These are phyloP conservation scores for Darevskia nairensis DNA, from an alignment of 2,797 vertebrate genomes.

Conservation along the genomic window DNA sequence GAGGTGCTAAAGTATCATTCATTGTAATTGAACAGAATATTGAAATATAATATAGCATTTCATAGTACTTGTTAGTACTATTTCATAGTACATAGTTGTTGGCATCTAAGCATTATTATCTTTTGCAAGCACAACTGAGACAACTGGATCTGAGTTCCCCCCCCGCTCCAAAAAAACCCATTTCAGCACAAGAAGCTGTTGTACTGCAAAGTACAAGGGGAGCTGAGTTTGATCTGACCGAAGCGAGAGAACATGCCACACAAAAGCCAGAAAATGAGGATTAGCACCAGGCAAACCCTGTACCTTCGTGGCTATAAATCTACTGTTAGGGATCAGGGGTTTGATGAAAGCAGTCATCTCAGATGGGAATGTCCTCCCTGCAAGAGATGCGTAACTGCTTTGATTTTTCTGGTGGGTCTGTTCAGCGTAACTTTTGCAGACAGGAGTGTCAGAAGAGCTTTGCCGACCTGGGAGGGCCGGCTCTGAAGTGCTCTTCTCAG, in stretches of 20 bases:
- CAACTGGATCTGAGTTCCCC: too few relatives aligned
- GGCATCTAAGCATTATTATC: neutral
- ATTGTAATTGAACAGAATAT: too few relatives aligned
- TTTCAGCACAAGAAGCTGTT: neutral
- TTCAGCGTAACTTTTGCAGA: slow-evolving; percentile 37
- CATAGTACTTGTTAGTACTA: too few relatives aligned
- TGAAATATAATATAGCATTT: too few relatives aligned
- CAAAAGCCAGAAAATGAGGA: neutral
- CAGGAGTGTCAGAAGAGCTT: slow-evolving; percentile 49
- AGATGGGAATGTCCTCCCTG: slow-evolving; percentile 22
- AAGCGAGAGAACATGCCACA: too few relatives aligned
- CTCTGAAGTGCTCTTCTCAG: slow-evolving; percentile 64
- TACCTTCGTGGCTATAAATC: neutral
- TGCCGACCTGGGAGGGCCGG: slow-evolving; percentile 38
- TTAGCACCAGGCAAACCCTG: neutral
- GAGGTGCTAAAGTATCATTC: too few relatives aligned
- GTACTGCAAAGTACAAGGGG: neutral
- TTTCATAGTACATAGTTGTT: too few relatives aligned
- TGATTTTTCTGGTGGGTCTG: slow-evolving; percentile 48
- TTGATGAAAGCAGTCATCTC: slow-evolving; percentile 44
- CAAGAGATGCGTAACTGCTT: neutral
- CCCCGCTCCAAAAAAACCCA: too few relatives aligned
- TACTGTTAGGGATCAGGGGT: slow-evolving; percentile 8
- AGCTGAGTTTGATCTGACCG: neutral
- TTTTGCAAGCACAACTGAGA: too few relatives aligned